Conservation (phyloP, 1,140 invertebrate species). For the Trichonephila clavipes region DNA sequence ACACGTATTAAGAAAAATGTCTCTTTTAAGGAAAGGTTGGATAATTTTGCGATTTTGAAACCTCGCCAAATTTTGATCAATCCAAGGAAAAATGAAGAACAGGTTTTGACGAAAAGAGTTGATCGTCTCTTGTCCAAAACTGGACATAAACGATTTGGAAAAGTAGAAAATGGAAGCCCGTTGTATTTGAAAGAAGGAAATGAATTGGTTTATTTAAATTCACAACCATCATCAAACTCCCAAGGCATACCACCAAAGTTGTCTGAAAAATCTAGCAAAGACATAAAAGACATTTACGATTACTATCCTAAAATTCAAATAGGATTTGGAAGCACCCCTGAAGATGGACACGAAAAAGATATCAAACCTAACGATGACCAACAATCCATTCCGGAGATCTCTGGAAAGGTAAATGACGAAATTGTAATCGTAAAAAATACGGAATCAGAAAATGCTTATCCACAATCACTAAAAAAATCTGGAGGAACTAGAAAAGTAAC, state of each 20-base stretch:
- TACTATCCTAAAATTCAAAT: not conserved
- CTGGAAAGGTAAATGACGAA: not conserved
- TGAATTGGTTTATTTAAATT: not conserved
- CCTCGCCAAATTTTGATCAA: not conserved
- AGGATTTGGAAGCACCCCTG: not conserved
- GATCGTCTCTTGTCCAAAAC: not conserved
- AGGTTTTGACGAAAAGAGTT: not conserved
- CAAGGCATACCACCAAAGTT: not conserved
- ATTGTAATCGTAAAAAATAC: not conserved
- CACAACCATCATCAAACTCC: not conserved
- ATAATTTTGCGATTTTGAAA: not conserved
- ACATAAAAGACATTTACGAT: not conserved
- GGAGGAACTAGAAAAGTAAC: constrained; percentile 53
- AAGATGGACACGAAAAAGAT: not conserved
- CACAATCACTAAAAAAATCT: not conserved
- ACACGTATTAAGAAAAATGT: not conserved
- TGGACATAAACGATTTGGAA: not conserved
- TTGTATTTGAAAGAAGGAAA: not conserved
- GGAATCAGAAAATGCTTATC: not conserved
- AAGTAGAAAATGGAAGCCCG: not conserved
- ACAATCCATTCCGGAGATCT: not conserved
- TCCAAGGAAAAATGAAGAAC: not conserved
- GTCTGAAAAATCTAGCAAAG: not conserved
- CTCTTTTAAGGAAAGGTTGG: not conserved
- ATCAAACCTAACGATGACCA: too few species aligned